phyloP scores from a whole-genome alignment of 2,797 vertebrate genomes.

The Enteromius viviparus region DNA sequence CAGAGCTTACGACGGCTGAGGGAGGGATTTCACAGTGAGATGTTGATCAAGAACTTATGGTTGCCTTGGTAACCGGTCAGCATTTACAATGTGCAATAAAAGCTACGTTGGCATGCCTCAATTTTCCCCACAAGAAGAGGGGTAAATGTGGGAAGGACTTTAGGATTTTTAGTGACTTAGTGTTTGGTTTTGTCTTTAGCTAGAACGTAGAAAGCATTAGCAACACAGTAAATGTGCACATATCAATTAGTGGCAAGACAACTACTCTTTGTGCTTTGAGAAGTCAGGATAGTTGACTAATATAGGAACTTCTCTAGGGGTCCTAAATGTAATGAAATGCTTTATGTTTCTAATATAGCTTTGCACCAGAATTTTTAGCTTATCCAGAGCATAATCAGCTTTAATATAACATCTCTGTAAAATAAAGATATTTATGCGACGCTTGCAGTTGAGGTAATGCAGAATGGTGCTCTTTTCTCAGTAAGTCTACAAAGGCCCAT shows the following conservation, averaged over 20 bases:
- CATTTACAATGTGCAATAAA: slow-evolving; percentile 27
- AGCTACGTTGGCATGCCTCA: not conserved
- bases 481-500: not conserved
- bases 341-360: slow-evolving; percentile 2
- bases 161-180: not conserved
- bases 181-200: not conserved
- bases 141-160: not conserved
- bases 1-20: slow-evolving; percentile 15
- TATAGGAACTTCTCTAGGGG: not conserved
- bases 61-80: slow-evolving; percentile 63
- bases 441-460: not conserved
- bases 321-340: not conserved
- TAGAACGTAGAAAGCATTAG: not conserved
- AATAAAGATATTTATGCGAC: not conserved
- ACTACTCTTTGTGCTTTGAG: not conserved
- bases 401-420: not conserved
- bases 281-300: not conserved
- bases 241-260: not conserved
- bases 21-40: slow-evolving; percentile 43
- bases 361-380: not conserved
- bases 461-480: not conserved
- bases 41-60: slow-evolving; percentile 45
- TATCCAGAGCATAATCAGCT: not conserved
- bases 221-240: not conserved
- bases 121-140: not conserved